phyloP scores from a whole-genome alignment of 2,797 vertebrate genomes.

The Pangasius larnaudii region DNA sequence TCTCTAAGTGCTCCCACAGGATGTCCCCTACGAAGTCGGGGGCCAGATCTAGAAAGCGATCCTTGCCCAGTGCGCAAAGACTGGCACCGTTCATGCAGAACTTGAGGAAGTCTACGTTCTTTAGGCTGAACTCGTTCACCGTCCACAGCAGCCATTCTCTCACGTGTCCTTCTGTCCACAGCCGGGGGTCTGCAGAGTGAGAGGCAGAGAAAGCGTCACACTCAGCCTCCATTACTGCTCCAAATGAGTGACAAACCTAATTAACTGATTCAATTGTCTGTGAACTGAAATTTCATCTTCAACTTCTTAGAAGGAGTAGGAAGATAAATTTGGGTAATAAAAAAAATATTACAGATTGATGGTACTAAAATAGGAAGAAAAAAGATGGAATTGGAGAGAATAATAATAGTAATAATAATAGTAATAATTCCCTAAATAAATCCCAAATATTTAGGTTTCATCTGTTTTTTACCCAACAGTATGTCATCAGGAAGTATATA shows the following conservation, averaged over 20 bases:
- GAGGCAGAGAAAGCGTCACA: background rate
- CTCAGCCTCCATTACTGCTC: background rate
- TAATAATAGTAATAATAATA: background rate
- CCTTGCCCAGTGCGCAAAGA: constrained; percentile 94
- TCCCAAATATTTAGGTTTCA: background rate
- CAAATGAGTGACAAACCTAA: background rate
- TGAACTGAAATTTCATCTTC: constrained; percentile 6
- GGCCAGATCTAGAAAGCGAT: constrained; percentile 94
- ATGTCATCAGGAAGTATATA: constrained; percentile 27
- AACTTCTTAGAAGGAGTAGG: background rate
- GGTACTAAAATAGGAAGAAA: background rate
- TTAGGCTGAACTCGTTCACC: constrained; percentile 96
- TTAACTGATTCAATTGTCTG: background rate
- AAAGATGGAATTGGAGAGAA: background rate
- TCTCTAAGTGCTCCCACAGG: constrained; percentile 98
- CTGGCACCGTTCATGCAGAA: constrained; percentile 93
- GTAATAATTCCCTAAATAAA: constrained; percentile 9
- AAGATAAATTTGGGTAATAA: background rate
- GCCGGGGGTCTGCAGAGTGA: constrained; percentile 83
- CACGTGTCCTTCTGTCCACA: constrained; percentile 95
- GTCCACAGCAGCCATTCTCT: constrained; percentile 97
- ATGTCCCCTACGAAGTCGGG: constrained; percentile 99
- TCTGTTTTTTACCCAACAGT: background rate
- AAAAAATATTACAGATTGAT: background rate
- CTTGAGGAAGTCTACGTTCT: constrained; percentile 95